These are phyloP conservation scores for Prunella fulvescens DNA, from an alignment of 2,113 vertebrate genomes.

Conservation along the genomic window DNA sequence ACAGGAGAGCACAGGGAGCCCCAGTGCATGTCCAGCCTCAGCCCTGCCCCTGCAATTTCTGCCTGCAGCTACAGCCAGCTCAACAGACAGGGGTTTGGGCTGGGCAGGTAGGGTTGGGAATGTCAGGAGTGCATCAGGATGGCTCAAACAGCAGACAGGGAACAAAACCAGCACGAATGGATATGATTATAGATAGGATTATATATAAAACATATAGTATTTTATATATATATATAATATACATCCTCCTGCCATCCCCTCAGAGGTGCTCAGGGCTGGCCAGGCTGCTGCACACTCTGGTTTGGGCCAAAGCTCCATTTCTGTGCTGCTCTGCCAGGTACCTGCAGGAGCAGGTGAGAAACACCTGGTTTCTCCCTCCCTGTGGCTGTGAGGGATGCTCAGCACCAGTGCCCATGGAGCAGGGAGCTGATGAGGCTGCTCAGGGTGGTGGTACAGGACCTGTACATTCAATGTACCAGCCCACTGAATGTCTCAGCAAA, in stretches of 20 bases:
- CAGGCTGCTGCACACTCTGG: background rate
- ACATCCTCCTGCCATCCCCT: background rate
- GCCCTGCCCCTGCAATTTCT: background rate
- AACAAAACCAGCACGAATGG: background rate
- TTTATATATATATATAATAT: no score
- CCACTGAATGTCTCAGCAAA: background rate
- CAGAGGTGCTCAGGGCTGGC: background rate
- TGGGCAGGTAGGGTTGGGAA: background rate
- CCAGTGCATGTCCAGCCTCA: background rate
- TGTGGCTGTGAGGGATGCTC: background rate
- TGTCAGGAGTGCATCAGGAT: background rate
- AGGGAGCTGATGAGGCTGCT: background rate
- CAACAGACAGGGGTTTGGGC: background rate
- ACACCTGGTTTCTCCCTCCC: background rate
- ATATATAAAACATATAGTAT: no score
- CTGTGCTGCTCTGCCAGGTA: background rate
- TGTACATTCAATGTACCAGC: background rate
- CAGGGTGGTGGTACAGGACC: background rate
- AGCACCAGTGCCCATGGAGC: background rate
- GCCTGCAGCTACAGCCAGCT: background rate
- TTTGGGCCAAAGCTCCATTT: background rate
- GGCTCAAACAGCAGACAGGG: background rate
- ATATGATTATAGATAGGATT: no score
- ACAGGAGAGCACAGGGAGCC: background rate
- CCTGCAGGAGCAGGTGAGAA: background rate